A percentile compares a stretch with the other conserved stretches of the same genome.
phyloP scores from a whole-genome alignment of 1,140 invertebrate species.

The Drosophila athabasca region DNA sequence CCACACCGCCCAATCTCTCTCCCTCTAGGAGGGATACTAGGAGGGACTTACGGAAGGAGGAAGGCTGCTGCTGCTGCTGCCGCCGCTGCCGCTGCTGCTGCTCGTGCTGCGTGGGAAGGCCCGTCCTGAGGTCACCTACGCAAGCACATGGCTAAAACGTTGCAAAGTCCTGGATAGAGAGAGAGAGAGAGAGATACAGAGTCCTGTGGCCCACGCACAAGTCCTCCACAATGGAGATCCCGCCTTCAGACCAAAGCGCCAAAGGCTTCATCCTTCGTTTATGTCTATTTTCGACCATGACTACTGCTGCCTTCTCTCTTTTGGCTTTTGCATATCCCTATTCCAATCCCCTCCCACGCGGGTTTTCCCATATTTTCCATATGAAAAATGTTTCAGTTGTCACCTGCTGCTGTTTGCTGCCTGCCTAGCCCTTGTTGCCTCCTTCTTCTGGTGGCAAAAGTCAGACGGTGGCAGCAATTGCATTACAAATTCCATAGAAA shows the following conservation, averaged over 20 bases:
- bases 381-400: constrained; percentile 27
- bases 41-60: constrained; percentile 6
- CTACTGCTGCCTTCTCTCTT: no score
- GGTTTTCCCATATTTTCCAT: no score
- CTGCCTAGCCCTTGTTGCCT: constrained; percentile 1
- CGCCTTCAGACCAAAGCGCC: no score
- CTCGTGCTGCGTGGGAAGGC: constrained; percentile 53
- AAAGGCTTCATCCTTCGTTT: neutral
- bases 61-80: no score
- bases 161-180: no score
- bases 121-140: constrained; percentile 63
- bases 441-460: constrained; percentile 48
- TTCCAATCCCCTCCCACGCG: no score
- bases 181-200: no score
- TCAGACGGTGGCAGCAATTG: constrained; percentile 41
- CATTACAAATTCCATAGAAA: constrained; percentile 22
- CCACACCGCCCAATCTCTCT: constrained; percentile 19
- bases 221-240: no score
- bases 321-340: no score
- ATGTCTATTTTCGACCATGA: constrained; percentile 11
- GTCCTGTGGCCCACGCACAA: no score
- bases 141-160: constrained; percentile 15
- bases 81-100: no score
- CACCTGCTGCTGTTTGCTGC: constrained; percentile 19
- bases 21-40: neutral